Evolutionary conservation across 2,797 vertebrate species (phyloP).

Genomic region (Myripristis murdjan): DNA sequence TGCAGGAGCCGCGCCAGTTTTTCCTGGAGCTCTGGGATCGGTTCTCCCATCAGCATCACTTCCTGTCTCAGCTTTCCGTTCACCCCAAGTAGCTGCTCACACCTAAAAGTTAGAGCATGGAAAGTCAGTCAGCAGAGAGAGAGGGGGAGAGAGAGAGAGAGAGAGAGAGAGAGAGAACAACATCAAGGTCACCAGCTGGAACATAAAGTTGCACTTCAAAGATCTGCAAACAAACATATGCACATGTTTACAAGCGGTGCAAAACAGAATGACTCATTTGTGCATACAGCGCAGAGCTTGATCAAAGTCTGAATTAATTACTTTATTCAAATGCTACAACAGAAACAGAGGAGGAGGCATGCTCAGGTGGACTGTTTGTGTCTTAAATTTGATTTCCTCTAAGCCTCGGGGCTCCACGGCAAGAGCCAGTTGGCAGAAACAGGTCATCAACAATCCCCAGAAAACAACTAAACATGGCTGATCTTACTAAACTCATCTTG

Average conservation of each 20-base stretch:
- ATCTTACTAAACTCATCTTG: no score
- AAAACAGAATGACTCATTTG: no score
- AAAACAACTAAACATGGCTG: no score
- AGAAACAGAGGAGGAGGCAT: neutral
- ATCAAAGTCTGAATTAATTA: neutral
- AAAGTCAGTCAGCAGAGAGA: neutral
- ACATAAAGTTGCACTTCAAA: neutral
- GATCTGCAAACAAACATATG: constrained; percentile 2
- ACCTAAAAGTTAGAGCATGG: constrained; percentile 67
- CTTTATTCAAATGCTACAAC: neutral
- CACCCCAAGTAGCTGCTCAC: constrained; percentile 87
- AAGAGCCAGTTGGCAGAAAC: no score
- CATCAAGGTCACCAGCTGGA: neutral
- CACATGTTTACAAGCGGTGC: neutral
- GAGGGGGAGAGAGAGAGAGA: neutral
- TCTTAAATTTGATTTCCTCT: no score
- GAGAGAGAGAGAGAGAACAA: neutral
- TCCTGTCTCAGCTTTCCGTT: constrained; percentile 92
- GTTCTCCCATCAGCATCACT: constrained; percentile 83
- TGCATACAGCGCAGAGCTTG: neutral
- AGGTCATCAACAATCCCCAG: no score
- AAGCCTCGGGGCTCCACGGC: no score
- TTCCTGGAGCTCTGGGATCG: constrained; percentile 82
- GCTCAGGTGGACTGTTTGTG: no score
- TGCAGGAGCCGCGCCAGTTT: constrained; percentile 82